Evolutionary conservation across 2,113 vertebrate species (phyloP).

Genomic region (Clarias magur): DNA sequence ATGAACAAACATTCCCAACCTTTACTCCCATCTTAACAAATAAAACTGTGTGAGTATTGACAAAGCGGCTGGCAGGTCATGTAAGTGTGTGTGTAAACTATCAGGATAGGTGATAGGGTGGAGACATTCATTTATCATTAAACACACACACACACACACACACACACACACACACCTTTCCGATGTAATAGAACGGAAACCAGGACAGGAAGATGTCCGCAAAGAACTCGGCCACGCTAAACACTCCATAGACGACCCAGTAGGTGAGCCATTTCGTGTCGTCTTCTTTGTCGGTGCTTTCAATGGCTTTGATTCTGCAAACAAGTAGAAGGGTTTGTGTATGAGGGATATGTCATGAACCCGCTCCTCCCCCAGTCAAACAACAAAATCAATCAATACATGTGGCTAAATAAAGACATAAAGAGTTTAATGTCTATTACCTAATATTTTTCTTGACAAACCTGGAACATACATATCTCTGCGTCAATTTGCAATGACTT

Average conservation of each 20-base stretch:
- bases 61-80: not conserved
- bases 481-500: not conserved
- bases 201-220: slow-evolving; percentile 95
- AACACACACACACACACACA: not conserved
- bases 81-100: not conserved
- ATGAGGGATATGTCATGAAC: not conserved
- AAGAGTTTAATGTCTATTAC: not conserved
- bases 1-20: not conserved
- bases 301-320: slow-evolving; percentile 95
- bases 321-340: slow-evolving; percentile 30
- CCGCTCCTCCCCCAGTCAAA: not conserved
- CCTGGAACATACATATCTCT: not conserved
- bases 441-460: not conserved
- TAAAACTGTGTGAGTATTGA: not conserved
- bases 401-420: not conserved
- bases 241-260: slow-evolving; percentile 96
- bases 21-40: slow-evolving; percentile 24
- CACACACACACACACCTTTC: slow-evolving; percentile 80
- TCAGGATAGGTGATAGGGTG: not conserved
- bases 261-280: slow-evolving; percentile 98
- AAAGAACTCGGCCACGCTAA: slow-evolving; percentile 95
- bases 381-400: not conserved
- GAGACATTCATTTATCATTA: not conserved
- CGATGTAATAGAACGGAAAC: slow-evolving; percentile 98
- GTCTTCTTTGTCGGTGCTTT: slow-evolving; percentile 94